Conservation (phyloP, 1,140 invertebrate species). For the Zaprionus ghesquierei region DNA sequence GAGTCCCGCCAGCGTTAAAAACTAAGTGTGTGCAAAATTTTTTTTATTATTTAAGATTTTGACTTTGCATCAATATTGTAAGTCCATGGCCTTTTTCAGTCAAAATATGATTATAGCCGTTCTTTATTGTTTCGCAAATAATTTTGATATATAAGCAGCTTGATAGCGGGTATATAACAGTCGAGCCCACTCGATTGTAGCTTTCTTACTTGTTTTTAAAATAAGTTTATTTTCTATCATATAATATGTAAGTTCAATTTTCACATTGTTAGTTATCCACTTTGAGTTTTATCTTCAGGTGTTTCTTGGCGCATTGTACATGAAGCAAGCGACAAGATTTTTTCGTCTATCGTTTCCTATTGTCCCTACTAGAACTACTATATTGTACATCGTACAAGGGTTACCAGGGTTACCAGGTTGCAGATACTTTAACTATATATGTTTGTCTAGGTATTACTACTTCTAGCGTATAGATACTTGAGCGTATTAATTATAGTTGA, state of each 20-base stretch:
- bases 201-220: too few species aligned
- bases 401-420: slow-evolving; percentile 37
- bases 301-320: slow-evolving; percentile 1
- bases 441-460: slow-evolving; percentile 17
- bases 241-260: slow-evolving; percentile 38
- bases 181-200: too few species aligned
- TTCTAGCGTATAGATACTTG: slow-evolving; percentile 37
- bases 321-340: background rate
- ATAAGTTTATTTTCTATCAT: slow-evolving; percentile 32
- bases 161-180: too few species aligned
- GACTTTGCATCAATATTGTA: too few species aligned
- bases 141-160: too few species aligned
- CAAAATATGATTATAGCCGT: too few species aligned
- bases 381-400: background rate
- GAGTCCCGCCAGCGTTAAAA: too few species aligned
- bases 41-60: too few species aligned
- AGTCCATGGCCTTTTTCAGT: too few species aligned
- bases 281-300: background rate
- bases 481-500: slow-evolving; percentile 71
- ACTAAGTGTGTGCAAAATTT: too few species aligned
- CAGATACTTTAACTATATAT: slow-evolving; percentile 50
- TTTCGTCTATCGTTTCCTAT: background rate
- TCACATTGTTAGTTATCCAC: background rate
- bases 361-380: background rate
- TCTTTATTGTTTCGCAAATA: too few species aligned